Conservation (phyloP, 2,113 vertebrate species). For the Lepus europaeus region DNA sequence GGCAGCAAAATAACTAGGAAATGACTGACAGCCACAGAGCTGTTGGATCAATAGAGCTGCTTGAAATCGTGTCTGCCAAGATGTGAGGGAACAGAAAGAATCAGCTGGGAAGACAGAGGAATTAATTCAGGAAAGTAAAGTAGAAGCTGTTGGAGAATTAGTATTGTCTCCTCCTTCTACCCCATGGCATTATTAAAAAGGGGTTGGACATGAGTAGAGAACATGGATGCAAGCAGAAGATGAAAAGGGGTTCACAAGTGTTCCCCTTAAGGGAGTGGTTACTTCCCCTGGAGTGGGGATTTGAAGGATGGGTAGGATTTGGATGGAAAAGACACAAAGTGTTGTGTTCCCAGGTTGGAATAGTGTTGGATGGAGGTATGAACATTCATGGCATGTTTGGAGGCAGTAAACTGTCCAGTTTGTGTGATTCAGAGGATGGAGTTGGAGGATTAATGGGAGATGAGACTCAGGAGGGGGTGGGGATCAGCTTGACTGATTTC, state of each 20-base stretch:
- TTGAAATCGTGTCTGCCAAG: slow-evolving; percentile 85
- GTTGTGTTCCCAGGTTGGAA: not conserved
- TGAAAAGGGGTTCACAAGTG: slow-evolving; percentile 6
- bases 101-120: slow-evolving; percentile 73
- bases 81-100: slow-evolving; percentile 82
- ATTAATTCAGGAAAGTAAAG: slow-evolving; percentile 77
- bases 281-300: not conserved
- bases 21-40: slow-evolving; percentile 82
- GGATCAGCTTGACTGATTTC: not conserved
- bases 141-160: slow-evolving; percentile 61
- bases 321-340: not conserved
- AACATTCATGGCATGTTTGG: not conserved
- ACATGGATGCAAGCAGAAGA: not conserved
- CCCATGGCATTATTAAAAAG: slow-evolving; percentile 30
- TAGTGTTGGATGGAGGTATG: not conserved
- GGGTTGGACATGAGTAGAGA: slow-evolving; percentile 42
- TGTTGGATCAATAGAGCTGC: slow-evolving; percentile 87
- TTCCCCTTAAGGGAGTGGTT: not conserved
- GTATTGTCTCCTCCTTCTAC: slow-evolving; percentile 15
- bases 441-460: not conserved
- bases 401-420: not conserved
- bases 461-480: not conserved
- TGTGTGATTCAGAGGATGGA: slow-evolving; percentile 43
- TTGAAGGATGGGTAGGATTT: slow-evolving; percentile 19
- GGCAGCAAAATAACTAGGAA: slow-evolving; percentile 85